Percentiles rank a stretch among this genome's conserved stretches.
These are phyloP conservation scores for Sminthopsis crassicaudata DNA, from an alignment of 2,113 vertebrate species.

Conservation along the genomic window DNA sequence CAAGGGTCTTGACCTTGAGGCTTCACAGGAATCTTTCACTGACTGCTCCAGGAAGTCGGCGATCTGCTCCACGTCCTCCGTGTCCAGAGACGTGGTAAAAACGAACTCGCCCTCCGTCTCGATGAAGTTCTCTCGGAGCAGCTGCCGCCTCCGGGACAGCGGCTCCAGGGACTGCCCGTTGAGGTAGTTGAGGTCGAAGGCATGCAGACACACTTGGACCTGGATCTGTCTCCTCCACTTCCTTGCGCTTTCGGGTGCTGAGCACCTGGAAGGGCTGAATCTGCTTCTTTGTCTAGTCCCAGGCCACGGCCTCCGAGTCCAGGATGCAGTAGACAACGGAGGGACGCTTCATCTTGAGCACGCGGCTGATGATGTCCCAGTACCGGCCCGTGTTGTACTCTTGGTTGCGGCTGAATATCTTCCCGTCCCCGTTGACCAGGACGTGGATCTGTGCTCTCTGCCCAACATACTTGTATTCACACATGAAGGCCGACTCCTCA, in stretches of 20 bases:
- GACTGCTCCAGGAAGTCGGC: slow-evolving; percentile 94
- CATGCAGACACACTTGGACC: slow-evolving; percentile 94
- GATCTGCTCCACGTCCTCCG: slow-evolving; percentile 88
- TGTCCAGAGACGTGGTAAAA: slow-evolving; percentile 90
- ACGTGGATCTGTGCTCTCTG: slow-evolving; percentile 94
- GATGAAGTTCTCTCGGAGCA: slow-evolving; percentile 89
- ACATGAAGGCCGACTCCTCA: slow-evolving; percentile 92
- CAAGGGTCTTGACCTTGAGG: slow-evolving; percentile 94
- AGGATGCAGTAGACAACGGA: slow-evolving; percentile 90
- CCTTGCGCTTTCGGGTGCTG: slow-evolving; percentile 94
- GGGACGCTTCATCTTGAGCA: slow-evolving; percentile 89
- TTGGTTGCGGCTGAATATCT: slow-evolving; percentile 93
- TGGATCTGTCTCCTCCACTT: slow-evolving; percentile 93
- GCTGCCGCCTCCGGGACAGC: slow-evolving; percentile 86
- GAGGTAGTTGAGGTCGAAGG: slow-evolving; percentile 93
- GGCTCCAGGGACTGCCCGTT: slow-evolving; percentile 93
- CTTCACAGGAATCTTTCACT: slow-evolving; percentile 94
- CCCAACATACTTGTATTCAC: slow-evolving; percentile 95
- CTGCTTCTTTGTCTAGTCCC: slow-evolving; percentile 91
- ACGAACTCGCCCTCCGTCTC: slow-evolving; percentile 92
- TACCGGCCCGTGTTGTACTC: slow-evolving; percentile 95
- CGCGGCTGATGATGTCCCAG: slow-evolving; percentile 90
- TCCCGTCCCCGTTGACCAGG: slow-evolving; percentile 89
- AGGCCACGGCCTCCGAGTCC: slow-evolving; percentile 92
- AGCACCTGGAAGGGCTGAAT: slow-evolving; percentile 95